phyloP scores from a whole-genome alignment of 1,140 invertebrate genomes.

The Antheraea pernyi region DNA sequence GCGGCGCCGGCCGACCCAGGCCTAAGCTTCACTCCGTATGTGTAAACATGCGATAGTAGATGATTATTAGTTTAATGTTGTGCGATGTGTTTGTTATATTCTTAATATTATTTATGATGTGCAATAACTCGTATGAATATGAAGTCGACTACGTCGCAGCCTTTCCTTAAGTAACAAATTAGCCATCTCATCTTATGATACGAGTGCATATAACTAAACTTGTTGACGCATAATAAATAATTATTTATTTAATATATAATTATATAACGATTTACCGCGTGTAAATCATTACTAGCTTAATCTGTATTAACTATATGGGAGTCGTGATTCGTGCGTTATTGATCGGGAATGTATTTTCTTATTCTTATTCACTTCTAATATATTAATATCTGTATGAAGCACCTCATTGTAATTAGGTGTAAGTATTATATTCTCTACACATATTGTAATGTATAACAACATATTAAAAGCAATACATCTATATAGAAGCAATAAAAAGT shows the following conservation, averaged over 20 bases:
- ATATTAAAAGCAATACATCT: constrained; percentile 49
- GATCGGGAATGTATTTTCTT: constrained; percentile 1
- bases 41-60: constrained; percentile 18
- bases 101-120: constrained; percentile 43
- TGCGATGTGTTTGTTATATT: constrained; percentile 42
- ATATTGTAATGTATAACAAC: neutral
- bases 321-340: neutral
- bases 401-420: constrained; percentile 4
- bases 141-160: constrained; percentile 52
- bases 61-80: constrained; percentile 23
- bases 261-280: constrained; percentile 31
- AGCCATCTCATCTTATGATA: constrained; percentile 49
- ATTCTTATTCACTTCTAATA: constrained; percentile 1
- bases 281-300: neutral
- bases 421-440: neutral
- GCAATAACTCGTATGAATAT: constrained; percentile 54
- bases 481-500: constrained; percentile 23
- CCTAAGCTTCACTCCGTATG: neutral
- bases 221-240: constrained; percentile 74
- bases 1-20: constrained; percentile 25
- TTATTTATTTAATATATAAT: constrained; percentile 43
- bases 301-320: neutral
- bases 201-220: constrained; percentile 55
- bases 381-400: neutral
- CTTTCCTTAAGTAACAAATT: constrained; percentile 45